These are phyloP conservation scores for Amphiduros pacificus DNA, from an alignment of 2,888 invertebrate genomes.

Conservation along the genomic window DNA sequence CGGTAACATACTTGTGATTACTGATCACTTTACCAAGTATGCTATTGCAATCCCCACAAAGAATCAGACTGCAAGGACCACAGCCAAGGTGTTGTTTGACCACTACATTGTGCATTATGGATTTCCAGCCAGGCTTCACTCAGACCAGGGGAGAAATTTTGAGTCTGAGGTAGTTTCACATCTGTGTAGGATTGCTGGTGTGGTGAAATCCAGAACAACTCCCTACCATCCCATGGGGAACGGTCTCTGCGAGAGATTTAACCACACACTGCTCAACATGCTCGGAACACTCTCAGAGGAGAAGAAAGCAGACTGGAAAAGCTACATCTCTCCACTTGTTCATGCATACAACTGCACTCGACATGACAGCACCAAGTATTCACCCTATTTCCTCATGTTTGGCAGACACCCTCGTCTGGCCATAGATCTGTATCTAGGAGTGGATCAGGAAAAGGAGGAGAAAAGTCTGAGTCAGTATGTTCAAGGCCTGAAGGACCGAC, in stretches of 20 bases:
- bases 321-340: constrained; percentile 13
- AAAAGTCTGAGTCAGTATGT: no score
- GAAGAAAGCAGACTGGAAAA: constrained; percentile 25
- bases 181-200: background rate
- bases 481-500: no score
- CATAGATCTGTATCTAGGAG: no score
- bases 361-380: constrained; percentile 19
- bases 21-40: constrained; percentile 27
- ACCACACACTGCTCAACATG: constrained; percentile 25
- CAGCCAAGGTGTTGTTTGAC: constrained; percentile 26
- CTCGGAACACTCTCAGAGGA: constrained; percentile 19
- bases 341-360: constrained; percentile 23
- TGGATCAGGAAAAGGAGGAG: no score
- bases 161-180: background rate
- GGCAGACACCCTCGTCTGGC: constrained; percentile 18
- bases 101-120: constrained; percentile 26
- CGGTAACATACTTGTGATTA: constrained; percentile 27
- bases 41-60: constrained; percentile 21
- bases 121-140: constrained; percentile 7
- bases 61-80: constrained; percentile 23
- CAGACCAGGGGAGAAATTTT: constrained; percentile 11
- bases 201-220: constrained; percentile 9
- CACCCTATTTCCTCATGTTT: constrained; percentile 24
- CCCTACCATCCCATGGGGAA: constrained; percentile 28
- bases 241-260: constrained; percentile 26